Evolutionary conservation across 2,113 vertebrate genomes (phyloP).

Genomic region (Fregetta grallaria): DNA sequence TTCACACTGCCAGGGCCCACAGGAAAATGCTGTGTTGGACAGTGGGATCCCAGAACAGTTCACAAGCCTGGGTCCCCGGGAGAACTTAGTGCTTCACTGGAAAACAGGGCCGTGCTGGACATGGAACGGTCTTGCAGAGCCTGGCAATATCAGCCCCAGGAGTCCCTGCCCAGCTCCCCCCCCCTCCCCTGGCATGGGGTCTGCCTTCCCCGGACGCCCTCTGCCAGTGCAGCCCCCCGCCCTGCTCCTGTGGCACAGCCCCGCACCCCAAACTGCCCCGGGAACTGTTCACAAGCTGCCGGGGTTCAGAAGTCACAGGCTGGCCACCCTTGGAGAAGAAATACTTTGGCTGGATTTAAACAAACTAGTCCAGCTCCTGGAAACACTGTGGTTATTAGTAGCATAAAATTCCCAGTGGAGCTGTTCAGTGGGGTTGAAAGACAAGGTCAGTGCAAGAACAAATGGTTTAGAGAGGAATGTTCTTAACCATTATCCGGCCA

Average conservation of each 20-base stretch:
- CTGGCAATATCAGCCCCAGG: neutral
- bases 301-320: neutral
- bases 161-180: neutral
- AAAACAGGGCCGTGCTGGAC: neutral
- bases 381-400: neutral
- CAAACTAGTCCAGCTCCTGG: neutral
- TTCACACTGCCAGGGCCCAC: neutral
- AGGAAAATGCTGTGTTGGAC: neutral
- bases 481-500: neutral
- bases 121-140: rapidly evolving
- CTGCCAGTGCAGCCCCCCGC: neutral
- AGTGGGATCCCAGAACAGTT: neutral
- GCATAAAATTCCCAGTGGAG: neutral
- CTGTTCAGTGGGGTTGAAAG: neutral
- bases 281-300: neutral
- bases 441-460: neutral
- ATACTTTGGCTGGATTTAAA: neutral
- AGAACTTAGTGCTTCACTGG: neutral
- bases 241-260: neutral
- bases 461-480: neutral
- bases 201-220: neutral
- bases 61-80: neutral
- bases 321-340: neutral
- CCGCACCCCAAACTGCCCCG: rapidly evolving
- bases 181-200: rapidly evolving